These are phyloP conservation scores for Alosa alosa DNA, from an alignment of 2,113 vertebrate genomes.

Conservation along the genomic window DNA sequence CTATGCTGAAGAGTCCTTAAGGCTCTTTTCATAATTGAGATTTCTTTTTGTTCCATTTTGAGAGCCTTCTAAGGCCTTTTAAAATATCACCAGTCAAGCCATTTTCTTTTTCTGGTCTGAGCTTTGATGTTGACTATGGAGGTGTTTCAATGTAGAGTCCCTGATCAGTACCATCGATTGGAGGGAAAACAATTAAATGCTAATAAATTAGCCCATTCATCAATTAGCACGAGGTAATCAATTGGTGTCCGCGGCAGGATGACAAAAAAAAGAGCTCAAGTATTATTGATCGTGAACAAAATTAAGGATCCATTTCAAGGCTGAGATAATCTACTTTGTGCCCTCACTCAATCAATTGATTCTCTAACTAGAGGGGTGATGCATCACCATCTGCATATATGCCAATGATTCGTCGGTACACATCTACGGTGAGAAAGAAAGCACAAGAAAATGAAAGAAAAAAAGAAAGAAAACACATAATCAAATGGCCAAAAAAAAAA, in stretches of 20 bases:
- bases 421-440: background rate
- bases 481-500: background rate
- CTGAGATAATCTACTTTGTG: background rate
- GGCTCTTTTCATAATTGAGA: background rate
- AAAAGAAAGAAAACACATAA: background rate
- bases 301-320: conserved; percentile 12
- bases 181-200: conserved; percentile 10
- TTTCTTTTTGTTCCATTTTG: background rate
- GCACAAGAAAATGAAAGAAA: background rate
- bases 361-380: background rate
- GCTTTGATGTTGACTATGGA: background rate
- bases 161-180: background rate
- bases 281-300: background rate
- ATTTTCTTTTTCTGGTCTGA: background rate
- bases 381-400: background rate
- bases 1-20: background rate
- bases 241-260: background rate
- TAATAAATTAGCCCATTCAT: conserved; percentile 10
- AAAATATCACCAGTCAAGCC: background rate
- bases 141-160: background rate
- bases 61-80: background rate
- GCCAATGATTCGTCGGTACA: background rate
- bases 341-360: background rate
- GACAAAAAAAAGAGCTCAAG: background rate
- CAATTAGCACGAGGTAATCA: background rate